Percentiles rank a stretch among this genome's conserved stretches.
Evolutionary conservation across 1,140 invertebrate genomes (phyloP).

Genomic region (Caenorhabditis elegans): WBcel235 BX284602.5:9706001-9706500

Average conservation of each 20-base stretch:
- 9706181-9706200: slow-evolving; percentile 42
- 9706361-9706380: background rate
- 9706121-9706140: slow-evolving; percentile 42
- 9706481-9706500: background rate
- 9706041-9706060: too few species aligned
- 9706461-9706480: background rate
- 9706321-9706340: background rate
- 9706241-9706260: slow-evolving; percentile 24
- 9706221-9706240: slow-evolving; percentile 49
- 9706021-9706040: too few species aligned
- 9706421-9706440: background rate
- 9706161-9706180: background rate
- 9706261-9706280: background rate
- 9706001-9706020: too few species aligned
- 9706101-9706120: slow-evolving; percentile 28
- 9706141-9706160: background rate
- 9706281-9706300: background rate
- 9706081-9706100: background rate
- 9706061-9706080: background rate
- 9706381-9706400: background rate
- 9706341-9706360: background rate
- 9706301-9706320: background rate
- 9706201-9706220: slow-evolving; percentile 51
- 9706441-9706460: too few species aligned
- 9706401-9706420: background rate